These are phyloP conservation scores for Podotricha telesiphe DNA, from an alignment of 2,888 invertebrate genomes.

Conservation along the genomic window DNA sequence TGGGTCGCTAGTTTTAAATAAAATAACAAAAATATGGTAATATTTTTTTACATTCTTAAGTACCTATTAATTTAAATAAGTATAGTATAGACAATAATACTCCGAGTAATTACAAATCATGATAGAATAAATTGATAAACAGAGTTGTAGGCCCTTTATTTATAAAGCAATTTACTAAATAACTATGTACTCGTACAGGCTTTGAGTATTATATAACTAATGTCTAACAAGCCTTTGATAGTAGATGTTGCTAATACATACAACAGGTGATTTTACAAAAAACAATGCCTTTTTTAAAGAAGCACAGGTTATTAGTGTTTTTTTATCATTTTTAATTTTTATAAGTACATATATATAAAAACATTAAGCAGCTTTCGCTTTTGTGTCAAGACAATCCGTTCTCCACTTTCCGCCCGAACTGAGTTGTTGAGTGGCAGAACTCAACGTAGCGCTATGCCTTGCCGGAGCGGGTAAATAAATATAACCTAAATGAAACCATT, in stretches of 20 bases:
- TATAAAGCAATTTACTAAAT: conserved; percentile 15
- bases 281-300: not conserved
- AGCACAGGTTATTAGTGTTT: not conserved
- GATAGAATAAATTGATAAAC: conserved; percentile 7
- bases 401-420: too few species aligned
- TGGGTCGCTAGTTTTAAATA: too few species aligned
- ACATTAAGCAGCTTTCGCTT: too few species aligned
- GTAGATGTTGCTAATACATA: not conserved
- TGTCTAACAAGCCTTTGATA: not conserved
- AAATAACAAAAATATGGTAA: not conserved
- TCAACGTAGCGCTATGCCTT: too few species aligned
- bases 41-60: not conserved
- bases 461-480: too few species aligned
- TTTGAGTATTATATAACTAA: not conserved
- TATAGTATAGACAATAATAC: not conserved
- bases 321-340: too few species aligned
- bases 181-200: not conserved
- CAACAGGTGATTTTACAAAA: too few species aligned
- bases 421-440: too few species aligned
- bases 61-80: conserved; percentile 2
- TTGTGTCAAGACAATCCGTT: too few species aligned
- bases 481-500: too few species aligned
- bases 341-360: too few species aligned
- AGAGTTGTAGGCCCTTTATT: not conserved
- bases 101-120: conserved; percentile 4